Evolutionary conservation across 2,113 vertebrate genomes (phyloP).

Genomic region (Elephantulus edwardii): DNA sequence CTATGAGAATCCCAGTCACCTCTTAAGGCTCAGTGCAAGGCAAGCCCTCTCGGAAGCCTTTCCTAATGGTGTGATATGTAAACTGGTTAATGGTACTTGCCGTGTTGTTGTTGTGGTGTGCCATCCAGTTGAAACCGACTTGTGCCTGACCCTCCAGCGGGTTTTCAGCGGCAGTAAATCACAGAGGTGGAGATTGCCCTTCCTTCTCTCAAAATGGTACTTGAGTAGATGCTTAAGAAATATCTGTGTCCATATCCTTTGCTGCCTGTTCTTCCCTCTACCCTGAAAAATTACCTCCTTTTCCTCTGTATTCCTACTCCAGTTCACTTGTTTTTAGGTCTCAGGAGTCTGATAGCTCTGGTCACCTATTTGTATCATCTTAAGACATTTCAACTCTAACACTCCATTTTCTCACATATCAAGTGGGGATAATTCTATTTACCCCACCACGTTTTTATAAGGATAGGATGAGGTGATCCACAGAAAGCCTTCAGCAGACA

Average conservation of each 20-base stretch:
- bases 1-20: not conserved
- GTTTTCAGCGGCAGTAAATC: too few relatives aligned
- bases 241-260: not conserved
- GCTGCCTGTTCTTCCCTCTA: not conserved
- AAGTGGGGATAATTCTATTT: not conserved
- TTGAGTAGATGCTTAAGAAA: conserved; percentile 34
- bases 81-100: not conserved
- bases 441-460: not conserved
- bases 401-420: conserved; percentile 35
- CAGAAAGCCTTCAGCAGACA: not conserved
- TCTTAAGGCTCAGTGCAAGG: not conserved
- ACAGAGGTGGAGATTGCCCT: too few relatives aligned
- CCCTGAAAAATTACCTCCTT: not conserved
- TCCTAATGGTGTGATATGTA: not conserved
- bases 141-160: too few relatives aligned
- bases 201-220: too few relatives aligned
- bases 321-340: not conserved
- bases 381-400: conserved; percentile 28
- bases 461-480: not conserved
- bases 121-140: too few relatives aligned
- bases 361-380: not conserved
- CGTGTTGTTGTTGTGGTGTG: too few relatives aligned
- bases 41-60: not conserved
- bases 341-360: not conserved
- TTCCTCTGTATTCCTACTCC: not conserved